Percentiles rank a stretch among this genome's conserved stretches.
These are phyloP conservation scores for Melieria omissa DNA, from an alignment of 2,888 invertebrate genomes.

Conservation along the genomic window DNA sequence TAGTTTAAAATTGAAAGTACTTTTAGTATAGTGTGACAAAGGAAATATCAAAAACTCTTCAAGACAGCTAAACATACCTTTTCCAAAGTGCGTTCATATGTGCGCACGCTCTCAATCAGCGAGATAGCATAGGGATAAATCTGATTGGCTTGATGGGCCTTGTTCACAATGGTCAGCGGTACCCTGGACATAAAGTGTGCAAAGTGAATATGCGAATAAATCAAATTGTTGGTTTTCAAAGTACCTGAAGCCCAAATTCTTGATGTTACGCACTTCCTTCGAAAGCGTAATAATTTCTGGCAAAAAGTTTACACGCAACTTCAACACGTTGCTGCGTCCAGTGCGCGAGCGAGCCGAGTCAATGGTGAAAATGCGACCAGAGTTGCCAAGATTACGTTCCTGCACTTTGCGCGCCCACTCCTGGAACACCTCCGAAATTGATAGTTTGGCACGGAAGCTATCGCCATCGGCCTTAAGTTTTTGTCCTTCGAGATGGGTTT, in stretches of 20 bases:
- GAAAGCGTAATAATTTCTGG: slow-evolving; percentile 98
- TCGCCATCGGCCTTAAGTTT: slow-evolving; percentile 97
- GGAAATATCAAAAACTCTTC: not conserved
- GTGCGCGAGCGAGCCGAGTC: slow-evolving; percentile 82
- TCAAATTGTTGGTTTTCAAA: not conserved
- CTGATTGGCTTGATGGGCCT: slow-evolving; percentile 98
- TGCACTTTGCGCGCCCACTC: slow-evolving; percentile 97
- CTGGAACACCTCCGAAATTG: slow-evolving; percentile 97
- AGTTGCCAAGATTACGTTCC: slow-evolving; percentile 92
- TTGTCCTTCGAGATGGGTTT: slow-evolving; percentile 98
- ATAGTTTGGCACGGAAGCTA: slow-evolving; percentile 94
- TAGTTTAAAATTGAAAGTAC: not conserved
- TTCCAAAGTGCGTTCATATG: slow-evolving; percentile 96
- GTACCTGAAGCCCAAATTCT: slow-evolving; percentile 88
- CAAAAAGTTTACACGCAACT: slow-evolving; percentile 92
- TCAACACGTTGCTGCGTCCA: slow-evolving; percentile 86
- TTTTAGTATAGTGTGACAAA: not conserved
- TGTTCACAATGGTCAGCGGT: slow-evolving; percentile 97
- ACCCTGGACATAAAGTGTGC: slow-evolving; percentile 78
- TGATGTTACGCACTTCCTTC: slow-evolving; percentile 97
- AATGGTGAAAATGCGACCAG: slow-evolving; percentile 93
- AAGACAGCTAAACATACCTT: slow-evolving; percentile 74
- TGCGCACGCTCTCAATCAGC: slow-evolving; percentile 95
- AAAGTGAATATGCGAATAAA: slow-evolving; percentile 67
- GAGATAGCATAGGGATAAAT: slow-evolving; percentile 99